Conservation (phyloP, 1,140 invertebrate genomes). For the Anoplophora glabripennis region DNA sequence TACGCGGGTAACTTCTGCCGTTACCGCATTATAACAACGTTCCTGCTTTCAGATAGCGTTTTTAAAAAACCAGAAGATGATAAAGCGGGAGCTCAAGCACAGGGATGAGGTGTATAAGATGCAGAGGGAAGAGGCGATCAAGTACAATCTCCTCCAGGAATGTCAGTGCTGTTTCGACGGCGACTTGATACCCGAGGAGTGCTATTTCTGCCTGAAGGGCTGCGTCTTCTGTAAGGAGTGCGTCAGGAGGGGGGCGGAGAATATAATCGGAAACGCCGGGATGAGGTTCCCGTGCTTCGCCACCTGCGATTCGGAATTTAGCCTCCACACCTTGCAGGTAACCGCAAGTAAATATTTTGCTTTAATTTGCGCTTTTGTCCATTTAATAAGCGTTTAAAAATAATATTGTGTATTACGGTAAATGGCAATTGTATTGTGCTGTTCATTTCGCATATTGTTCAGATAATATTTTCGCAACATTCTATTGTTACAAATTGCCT, state of each 20-base stretch:
- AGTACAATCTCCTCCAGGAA: slow-evolving; percentile 36
- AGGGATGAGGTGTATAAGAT: slow-evolving; percentile 39
- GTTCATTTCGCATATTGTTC: too few relatives aligned
- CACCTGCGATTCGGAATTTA: slow-evolving; percentile 51
- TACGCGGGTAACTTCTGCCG: slow-evolving; percentile 17
- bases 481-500: too few relatives aligned
- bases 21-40: neutral
- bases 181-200: slow-evolving; percentile 59
- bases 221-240: slow-evolving; percentile 63
- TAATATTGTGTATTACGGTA: too few relatives aligned
- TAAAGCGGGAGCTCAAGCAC: slow-evolving; percentile 46
- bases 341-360: too few relatives aligned
- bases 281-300: slow-evolving; percentile 21
- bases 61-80: slow-evolving; percentile 50
- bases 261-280: slow-evolving; percentile 23
- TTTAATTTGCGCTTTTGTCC: too few relatives aligned
- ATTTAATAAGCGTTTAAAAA: too few relatives aligned
- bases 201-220: slow-evolving; percentile 54
- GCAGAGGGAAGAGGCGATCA: slow-evolving; percentile 44
- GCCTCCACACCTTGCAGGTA: slow-evolving; percentile 51
- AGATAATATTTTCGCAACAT: too few relatives aligned
- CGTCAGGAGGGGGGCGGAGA: slow-evolving; percentile 52
- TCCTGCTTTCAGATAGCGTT: slow-evolving; percentile 50
- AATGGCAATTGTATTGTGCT: too few relatives aligned
- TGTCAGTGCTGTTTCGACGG: slow-evolving; percentile 62